Base-by-base conservation (phyloP, 2,888 invertebrate species). In the Entomobrya proxima region DNA sequence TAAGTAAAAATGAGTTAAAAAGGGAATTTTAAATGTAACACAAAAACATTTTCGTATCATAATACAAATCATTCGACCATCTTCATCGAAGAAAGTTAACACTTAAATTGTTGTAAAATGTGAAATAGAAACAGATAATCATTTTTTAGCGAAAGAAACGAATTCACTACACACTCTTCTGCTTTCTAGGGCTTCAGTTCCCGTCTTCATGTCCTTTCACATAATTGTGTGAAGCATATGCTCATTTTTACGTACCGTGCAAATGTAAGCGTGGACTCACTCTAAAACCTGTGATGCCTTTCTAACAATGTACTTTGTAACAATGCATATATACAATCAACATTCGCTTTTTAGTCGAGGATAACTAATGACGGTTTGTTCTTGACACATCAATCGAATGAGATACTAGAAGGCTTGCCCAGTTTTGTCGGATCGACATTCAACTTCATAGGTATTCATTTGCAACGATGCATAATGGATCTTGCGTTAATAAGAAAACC, bases 121-220 rank as follows among this genome's bases (percentile, higher is more conserved):
- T 30, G 47, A 27, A 58, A 58, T 18, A 1, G 40, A 67, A 9
- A 3, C 24, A 6, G 30, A 58, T n/a, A 27, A 11, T 13, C 30
- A 35, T 30, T n/a, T 64, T 64, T 15, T 21, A 35, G 18, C n/a
- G 69, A 69, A 44, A 44, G 5, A 13, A 47, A 69, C 7, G 15
- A 40, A 40, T 7, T 35, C n/a, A 40, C n/a, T n/a, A 3, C 44
- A 32, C n/a, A 24, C 40, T 32, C n/a, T 11, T 69, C 0, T 61
- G 15, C 40, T 83, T 83, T 83, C 82, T 83, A 67, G 82, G 82
- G 52, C 82, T 83, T 83, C 50, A 83, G 82, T 83, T 83, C 82
- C 82, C 82, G 75, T 76, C 64, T 52, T 75, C 52, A 44, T 72
- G 55, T 72, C 75, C 47, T 13, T 82, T 82, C 75, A 55, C 61